Evolutionary conservation across 2,113 vertebrate genomes (phyloP), one percentile per base, ranked within the genome.

Genomic region (Tangachromis dhanisi): DNA sequence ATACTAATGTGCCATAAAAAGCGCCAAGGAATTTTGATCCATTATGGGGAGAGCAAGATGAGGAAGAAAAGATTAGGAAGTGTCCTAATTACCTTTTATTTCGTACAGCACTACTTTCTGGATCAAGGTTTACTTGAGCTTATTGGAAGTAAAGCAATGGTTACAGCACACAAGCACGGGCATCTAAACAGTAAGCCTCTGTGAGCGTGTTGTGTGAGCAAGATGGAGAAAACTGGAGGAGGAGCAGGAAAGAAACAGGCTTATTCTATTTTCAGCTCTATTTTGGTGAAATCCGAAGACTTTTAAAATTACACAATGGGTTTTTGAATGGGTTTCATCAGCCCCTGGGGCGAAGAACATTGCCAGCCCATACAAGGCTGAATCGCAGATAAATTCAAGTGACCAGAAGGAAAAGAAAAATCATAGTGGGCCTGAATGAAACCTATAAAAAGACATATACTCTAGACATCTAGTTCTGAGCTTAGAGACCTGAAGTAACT

Each of bases 21-120:
- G 82, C 19, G 26, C 63, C 81, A 55, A 66, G 47, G 33, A 73
- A 85, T 71, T 80, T 63, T 21, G 42, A 31, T 81, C 21, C 33
- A 17, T 59, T 26, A 57, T 81, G 40, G 21, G 80, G 53, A 80
- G 78, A 88, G 87, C 11, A 47, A 79, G 19, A 88, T 35, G 81
- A 82, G 33, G 40, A 47, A 68, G 76, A 68, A 38, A 38, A 38
- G 19, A 38, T 68, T 8, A 38, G 19, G 7, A 68, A 38, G 63
- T 68, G 19, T 21, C 35, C 88, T 90, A 92, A 95, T 95, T 93
- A 93, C 89, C 86, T 92, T 91, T 90, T 85, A 92, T 92, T 89
- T 84, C 21, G 55, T 68, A 45, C 73, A 92, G 86, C 11, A 83
- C 83, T 81, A 31, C 68, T 90, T 87, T 91, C 81, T 88, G 66